Evolutionary conservation across 1,140 invertebrate genomes (phyloP), one percentile per base, ranked within the genome.

Genomic region (Heterodera schachtii): DNA sequence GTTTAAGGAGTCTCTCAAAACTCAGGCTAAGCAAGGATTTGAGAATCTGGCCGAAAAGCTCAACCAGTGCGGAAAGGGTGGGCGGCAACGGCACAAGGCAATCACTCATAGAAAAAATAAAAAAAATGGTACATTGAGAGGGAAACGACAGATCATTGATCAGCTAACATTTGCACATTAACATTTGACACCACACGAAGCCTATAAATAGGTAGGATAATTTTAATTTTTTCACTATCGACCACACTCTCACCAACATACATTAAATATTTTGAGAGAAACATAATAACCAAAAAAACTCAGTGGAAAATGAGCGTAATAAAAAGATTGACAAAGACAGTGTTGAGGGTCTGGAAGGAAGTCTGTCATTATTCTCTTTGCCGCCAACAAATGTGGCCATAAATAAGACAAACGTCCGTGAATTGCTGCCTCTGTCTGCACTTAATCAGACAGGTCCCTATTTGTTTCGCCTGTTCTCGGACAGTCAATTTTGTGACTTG

Each of bases 271-370:
- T 31, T 31, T 31, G 31, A 31, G 31, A 31, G 31, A 41, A 3
- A 11, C 7, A n/a, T 31, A 31, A 8, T n/a, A 19, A 8, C 57
- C 2, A 3, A 57, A 9, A 44, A 13, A 5, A 21, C n/a, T n/a
- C n/a, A n/a, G 19, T 21, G 4, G 2, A n/a, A 78, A n/a, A 78
- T 78, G 47, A 47, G 49, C 3, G 60, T 60, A 0, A 75, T 75
- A 78, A 78, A 0, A 78, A 78, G 60, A 78, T 78, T 78, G 75
- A 78, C n/a, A 78, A 66, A 8, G 60, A 78, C 19, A 75, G 73
- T 75, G 21, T 60, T 16, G 73, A 75, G 19, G 75, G 75, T 6
- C 19, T 78, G 8, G 75, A 78, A 9, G 69, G 69, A 0, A 46
- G 41, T 19, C 69, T 71, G 41, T 71, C 69, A 0, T 7, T 71